Conservation (phyloP, 2,797 vertebrate species). For the Manis javanica region DNA sequence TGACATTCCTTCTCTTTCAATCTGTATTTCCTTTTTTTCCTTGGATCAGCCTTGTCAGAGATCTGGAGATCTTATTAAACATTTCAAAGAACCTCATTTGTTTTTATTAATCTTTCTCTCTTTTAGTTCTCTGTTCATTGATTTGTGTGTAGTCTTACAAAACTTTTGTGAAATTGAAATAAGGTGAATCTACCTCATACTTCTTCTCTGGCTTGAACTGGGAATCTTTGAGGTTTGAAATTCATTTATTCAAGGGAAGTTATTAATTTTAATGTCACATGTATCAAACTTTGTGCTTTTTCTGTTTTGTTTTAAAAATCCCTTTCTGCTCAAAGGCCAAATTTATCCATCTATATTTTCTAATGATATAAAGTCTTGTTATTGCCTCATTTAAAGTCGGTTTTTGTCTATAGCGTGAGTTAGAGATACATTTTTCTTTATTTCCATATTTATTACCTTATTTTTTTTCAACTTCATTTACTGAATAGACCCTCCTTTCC, state of each 20-base stretch:
- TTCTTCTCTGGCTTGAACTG: not conserved
- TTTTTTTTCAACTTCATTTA: not conserved
- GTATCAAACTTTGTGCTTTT: not conserved
- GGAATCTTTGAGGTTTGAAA: not conserved
- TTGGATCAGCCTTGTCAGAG: not conserved
- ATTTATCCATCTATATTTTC: not conserved
- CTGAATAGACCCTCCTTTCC: not conserved
- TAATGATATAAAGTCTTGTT: not conserved
- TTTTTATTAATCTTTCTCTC: constrained; percentile 24
- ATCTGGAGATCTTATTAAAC: not conserved
- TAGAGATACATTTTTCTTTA: not conserved
- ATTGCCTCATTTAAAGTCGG: not conserved
- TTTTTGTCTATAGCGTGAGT: constrained; percentile 12
- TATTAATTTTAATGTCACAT: constrained; percentile 15
- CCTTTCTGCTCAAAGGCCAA: not conserved
- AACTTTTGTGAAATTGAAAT: constrained; percentile 31
- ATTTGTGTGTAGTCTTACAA: constrained; percentile 20
- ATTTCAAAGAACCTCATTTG: not conserved
- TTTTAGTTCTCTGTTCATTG: not conserved
- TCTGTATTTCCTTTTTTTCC: constrained; percentile 1
- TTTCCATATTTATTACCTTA: not conserved
- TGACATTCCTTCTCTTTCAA: not conserved
- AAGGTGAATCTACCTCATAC: not conserved
- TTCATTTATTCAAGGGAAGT: not conserved
- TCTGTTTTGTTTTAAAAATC: not conserved